These are phyloP conservation scores for Sarcophaga subvicina DNA, from an alignment of 2,888 invertebrate genomes.

Conservation along the genomic window DNA sequence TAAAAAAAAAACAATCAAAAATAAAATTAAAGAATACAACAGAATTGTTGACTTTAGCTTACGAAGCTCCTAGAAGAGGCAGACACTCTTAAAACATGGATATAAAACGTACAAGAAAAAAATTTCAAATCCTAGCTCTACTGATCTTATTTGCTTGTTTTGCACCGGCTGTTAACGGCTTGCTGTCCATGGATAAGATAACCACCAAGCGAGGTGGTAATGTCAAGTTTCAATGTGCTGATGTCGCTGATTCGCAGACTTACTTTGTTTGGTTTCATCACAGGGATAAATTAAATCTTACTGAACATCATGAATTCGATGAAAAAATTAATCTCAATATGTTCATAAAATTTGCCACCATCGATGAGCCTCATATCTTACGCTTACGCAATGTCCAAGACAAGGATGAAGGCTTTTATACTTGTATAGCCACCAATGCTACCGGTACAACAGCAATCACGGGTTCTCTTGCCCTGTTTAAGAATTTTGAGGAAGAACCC, in stretches of 20 bases:
- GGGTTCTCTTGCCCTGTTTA: too few relatives aligned
- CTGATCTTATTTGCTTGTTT: constrained; percentile 89
- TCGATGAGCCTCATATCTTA: constrained; percentile 87
- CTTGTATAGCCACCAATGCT: constrained; percentile 79
- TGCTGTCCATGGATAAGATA: constrained; percentile 90
- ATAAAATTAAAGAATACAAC: not conserved
- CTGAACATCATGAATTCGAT: constrained; percentile 28
- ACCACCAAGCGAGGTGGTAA: constrained; percentile 88
- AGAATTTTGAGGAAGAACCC: too few relatives aligned
- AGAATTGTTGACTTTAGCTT: constrained; percentile 80
- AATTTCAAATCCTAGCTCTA: constrained; percentile 88
- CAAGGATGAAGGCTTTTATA: too few relatives aligned
- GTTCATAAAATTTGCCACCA: constrained; percentile 70
- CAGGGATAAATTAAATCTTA: constrained; percentile 53
- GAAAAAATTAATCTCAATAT: constrained; percentile 38
- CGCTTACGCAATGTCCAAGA: constrained; percentile 82
- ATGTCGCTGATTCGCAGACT: constrained; percentile 92
- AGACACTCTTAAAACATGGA: constrained; percentile 85
- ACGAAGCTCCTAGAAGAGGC: too few relatives aligned
- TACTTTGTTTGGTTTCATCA: constrained; percentile 87
- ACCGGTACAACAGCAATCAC: too few relatives aligned
- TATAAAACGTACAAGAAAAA: constrained; percentile 89
- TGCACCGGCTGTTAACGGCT: constrained; percentile 89
- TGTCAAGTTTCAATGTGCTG: constrained; percentile 89
- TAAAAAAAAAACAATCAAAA: not conserved